phyloP scores from a whole-genome alignment of 2,797 vertebrate species.

The Cynodonichthys magdalenae region DNA sequence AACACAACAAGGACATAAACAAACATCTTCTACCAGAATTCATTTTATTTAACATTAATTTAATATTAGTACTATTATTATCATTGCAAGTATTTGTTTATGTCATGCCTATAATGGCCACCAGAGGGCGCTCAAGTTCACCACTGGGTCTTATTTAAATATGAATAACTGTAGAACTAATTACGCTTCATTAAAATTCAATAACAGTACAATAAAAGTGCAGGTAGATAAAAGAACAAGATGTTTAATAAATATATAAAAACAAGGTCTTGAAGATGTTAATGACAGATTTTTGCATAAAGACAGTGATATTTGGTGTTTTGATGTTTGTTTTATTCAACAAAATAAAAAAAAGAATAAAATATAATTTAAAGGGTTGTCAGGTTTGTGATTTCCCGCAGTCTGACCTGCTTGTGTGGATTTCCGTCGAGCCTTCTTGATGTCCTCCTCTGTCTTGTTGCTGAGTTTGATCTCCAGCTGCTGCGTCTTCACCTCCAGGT shows the following conservation, averaged over 20 bases:
- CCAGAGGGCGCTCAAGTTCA: slow-evolving; percentile 49
- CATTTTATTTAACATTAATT: too few relatives aligned
- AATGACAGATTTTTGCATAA: too few relatives aligned
- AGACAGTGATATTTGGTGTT: background rate
- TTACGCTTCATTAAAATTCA: background rate
- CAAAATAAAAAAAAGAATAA: background rate
- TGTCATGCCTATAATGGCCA: slow-evolving; percentile 21
- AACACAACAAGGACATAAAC: background rate
- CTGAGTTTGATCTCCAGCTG: slow-evolving; percentile 96
- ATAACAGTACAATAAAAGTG: too few relatives aligned
- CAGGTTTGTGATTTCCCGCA: background rate
- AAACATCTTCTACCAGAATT: background rate
- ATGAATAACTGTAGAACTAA: background rate
- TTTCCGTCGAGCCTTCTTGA: slow-evolving; percentile 96
- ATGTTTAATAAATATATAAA: too few relatives aligned
- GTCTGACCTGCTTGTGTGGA: slow-evolving; percentile 96
- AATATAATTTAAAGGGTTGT: background rate
- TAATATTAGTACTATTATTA: too few relatives aligned
- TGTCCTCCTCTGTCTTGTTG: slow-evolving; percentile 98
- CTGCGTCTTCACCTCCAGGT: slow-evolving; percentile 97
- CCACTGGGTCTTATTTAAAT: background rate
- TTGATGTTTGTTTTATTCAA: background rate
- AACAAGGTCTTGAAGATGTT: too few relatives aligned
- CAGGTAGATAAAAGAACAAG: too few relatives aligned
- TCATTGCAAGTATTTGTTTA: too few relatives aligned